Conservation (phyloP, 1,140 invertebrate genomes). For the Caenorhabditis briggsae region DNA sequence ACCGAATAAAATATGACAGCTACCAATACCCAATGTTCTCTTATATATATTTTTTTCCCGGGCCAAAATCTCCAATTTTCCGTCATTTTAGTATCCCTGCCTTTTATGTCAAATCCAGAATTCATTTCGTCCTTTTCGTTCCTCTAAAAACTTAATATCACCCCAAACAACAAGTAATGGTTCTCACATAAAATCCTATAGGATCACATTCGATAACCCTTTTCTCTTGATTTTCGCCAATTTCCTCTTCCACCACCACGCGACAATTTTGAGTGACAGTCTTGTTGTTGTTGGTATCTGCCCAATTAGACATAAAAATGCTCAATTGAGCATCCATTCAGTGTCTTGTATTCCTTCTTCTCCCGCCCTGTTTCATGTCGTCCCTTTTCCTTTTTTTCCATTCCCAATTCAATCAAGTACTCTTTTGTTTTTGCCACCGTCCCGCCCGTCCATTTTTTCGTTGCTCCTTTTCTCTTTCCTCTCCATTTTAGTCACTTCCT, state of each 20-base stretch:
- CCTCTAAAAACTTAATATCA: background rate
- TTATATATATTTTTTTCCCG: no score
- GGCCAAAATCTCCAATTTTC: background rate
- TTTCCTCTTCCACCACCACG: background rate
- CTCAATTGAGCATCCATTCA: background rate
- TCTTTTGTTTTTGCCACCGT: conserved; percentile 22
- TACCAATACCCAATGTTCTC: no score
- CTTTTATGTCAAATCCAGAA: background rate
- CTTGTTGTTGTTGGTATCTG: background rate
- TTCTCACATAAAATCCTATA: no score
- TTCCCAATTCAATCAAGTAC: conserved; percentile 43
- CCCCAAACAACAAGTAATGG: no score
- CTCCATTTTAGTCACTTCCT: conserved; percentile 19
- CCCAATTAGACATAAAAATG: conserved; percentile 1
- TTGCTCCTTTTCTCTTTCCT: background rate
- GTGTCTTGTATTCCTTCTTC: background rate
- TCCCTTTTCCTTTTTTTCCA: background rate
- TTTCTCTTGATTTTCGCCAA: no score
- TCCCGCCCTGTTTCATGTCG: background rate
- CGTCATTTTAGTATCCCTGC: background rate
- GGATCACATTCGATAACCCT: no score
- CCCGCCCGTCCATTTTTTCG: background rate
- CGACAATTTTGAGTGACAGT: no score
- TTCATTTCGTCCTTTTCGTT: background rate
- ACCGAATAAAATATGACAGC: no score